Conservation (phyloP, 2,113 vertebrate species). For the Laterallus jamaicensis region DNA sequence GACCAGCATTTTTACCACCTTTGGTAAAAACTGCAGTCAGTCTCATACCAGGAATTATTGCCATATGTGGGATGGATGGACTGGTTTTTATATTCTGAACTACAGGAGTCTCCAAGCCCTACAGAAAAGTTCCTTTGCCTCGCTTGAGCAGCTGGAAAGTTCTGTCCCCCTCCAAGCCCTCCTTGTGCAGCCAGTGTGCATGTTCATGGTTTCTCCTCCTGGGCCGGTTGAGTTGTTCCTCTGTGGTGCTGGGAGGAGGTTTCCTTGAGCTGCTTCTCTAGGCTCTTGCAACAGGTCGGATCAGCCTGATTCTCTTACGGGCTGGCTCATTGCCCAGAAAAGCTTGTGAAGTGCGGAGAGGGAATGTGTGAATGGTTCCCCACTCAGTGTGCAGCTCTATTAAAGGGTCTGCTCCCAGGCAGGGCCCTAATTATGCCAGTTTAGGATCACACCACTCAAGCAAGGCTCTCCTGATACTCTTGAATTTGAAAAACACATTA, state of each 20-base stretch:
- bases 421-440: conserved; percentile 24
- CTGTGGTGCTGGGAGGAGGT: neutral
- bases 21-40: neutral
- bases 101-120: neutral
- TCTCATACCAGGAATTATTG: neutral
- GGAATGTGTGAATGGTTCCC: conserved; percentile 37
- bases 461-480: conserved; percentile 26
- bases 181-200: rapidly evolving
- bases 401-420: conserved; percentile 42
- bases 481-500: conserved; percentile 24
- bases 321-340: conserved; percentile 53
- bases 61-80: neutral
- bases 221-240: neutral
- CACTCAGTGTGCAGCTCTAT: neutral
- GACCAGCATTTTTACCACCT: neutral
- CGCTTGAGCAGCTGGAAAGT: neutral
- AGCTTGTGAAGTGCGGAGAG: conserved; percentile 36
- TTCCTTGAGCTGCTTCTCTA: neutral
- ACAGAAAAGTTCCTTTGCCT: neutral
- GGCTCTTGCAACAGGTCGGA: neutral
- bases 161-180: neutral
- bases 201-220: rapidly evolving
- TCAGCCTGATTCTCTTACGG: neutral
- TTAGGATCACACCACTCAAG: conserved; percentile 1
- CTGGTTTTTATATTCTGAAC: neutral